Evolutionary conservation across 2,797 vertebrate genomes (phyloP).

Genomic region (Eremophila alpestris): DNA sequence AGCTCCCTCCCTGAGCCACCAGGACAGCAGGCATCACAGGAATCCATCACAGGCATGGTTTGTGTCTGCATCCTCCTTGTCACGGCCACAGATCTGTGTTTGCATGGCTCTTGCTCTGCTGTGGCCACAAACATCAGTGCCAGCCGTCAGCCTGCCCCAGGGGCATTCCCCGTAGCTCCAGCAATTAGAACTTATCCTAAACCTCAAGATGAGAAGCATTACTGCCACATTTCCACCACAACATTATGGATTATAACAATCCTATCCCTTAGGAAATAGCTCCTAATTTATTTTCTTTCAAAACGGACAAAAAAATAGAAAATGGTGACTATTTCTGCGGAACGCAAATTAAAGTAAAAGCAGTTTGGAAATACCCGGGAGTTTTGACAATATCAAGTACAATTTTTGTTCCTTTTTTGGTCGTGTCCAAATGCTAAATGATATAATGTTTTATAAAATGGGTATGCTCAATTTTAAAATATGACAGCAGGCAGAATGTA

Average conservation of each 20-base stretch:
- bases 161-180: rapidly evolving
- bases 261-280: background rate
- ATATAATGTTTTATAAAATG: background rate
- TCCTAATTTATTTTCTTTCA: background rate
- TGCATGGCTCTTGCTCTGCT: rapidly evolving
- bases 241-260: background rate
- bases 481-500: background rate
- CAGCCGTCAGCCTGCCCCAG: background rate
- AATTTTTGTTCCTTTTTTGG: background rate
- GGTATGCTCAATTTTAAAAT: background rate
- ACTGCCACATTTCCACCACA: background rate
- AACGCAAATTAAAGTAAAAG: background rate
- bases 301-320: background rate
- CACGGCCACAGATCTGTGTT: rapidly evolving
- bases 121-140: rapidly evolving
- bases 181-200: background rate
- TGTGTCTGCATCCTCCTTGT: background rate
- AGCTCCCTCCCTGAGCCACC: rapidly evolving
- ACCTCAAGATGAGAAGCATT: background rate
- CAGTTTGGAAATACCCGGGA: background rate
- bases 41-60: background rate
- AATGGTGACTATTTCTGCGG: background rate
- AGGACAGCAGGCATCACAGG: rapidly evolving
- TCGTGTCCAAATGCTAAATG: background rate
- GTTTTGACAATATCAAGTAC: background rate